Conservation (phyloP, 2,797 vertebrate species). For the Acrossocheilus fasciatus region DNA sequence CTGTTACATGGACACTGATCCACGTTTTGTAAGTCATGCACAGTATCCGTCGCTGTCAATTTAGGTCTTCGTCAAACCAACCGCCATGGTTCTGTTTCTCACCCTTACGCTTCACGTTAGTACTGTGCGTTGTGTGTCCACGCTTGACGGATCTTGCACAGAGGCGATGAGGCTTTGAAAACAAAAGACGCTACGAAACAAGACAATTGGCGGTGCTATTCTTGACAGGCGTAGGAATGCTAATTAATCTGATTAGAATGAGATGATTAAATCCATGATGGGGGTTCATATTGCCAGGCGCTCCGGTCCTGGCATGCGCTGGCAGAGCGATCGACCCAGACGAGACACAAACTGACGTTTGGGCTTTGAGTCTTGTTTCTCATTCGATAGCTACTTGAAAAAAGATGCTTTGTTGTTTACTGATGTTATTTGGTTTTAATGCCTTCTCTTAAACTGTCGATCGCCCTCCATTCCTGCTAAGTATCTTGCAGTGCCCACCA, state of each 20-base stretch:
- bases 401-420: not conserved
- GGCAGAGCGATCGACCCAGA: slow-evolving; percentile 58
- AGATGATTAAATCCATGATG: slow-evolving; percentile 73
- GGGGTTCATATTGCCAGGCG: slow-evolving; percentile 64
- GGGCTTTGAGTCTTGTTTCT: not conserved
- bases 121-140: slow-evolving; percentile 23
- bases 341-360: slow-evolving; percentile 62
- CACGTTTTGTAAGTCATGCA: slow-evolving; percentile 64
- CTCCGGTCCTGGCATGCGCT: slow-evolving; percentile 53
- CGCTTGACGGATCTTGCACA: slow-evolving; percentile 50
- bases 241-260: slow-evolving; percentile 80
- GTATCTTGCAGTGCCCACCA: not conserved
- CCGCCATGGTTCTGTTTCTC: slow-evolving; percentile 27
- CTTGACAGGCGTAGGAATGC: slow-evolving; percentile 70
- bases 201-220: slow-evolving; percentile 40
- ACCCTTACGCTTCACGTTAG: slow-evolving; percentile 49
- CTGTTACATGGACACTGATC: slow-evolving; percentile 75
- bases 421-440: not conserved
- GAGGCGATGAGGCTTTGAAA: slow-evolving; percentile 43
- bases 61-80: slow-evolving; percentile 64
- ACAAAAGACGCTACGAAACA: slow-evolving; percentile 48
- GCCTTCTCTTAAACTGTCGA: not conserved
- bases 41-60: slow-evolving; percentile 71
- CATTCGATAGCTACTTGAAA: not conserved
- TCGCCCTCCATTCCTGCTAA: not conserved